Evolutionary conservation across 2,797 vertebrate genomes (phyloP).

Genomic region (Tenualosa thibaudeaui): DNA sequence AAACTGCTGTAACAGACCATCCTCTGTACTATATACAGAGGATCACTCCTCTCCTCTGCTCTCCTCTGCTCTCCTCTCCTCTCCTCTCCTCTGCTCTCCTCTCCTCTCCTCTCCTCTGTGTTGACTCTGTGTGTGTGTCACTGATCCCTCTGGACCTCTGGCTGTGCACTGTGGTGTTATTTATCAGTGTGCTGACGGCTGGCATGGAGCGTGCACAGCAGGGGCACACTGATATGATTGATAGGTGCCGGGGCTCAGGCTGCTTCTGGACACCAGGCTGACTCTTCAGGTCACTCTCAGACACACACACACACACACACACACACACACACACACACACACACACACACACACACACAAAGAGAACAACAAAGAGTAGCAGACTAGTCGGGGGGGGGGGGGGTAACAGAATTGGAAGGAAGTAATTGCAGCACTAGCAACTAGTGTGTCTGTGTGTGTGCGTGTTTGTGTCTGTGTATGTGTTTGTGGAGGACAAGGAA

Average conservation of each 20-base stretch:
- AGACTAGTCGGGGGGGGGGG: background rate
- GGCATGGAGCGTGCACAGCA: slow-evolving; percentile 34
- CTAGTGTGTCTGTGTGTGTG: slow-evolving; percentile 19
- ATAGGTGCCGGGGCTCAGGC: slow-evolving; percentile 33
- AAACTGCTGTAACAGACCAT: too few species aligned
- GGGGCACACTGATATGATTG: slow-evolving; percentile 46
- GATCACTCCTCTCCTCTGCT: too few species aligned
- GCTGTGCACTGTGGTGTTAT: slow-evolving; percentile 34
- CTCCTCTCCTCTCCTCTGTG: too few species aligned
- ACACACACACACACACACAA: background rate
- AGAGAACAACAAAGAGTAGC: background rate
- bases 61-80: too few species aligned
- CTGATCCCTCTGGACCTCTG: background rate
- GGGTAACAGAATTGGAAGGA: background rate
- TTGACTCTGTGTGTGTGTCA: background rate
- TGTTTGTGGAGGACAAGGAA: background rate
- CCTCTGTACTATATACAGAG: too few species aligned
- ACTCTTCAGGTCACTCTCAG: slow-evolving; percentile 17
- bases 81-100: too few species aligned
- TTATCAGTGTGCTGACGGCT: slow-evolving; percentile 37
- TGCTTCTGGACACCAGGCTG: slow-evolving; percentile 32
- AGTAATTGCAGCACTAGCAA: background rate
- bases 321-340: background rate
- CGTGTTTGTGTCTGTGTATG: background rate
- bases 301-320: background rate